Percentiles rank a stretch among this genome's conserved stretches.
phyloP scores from a whole-genome alignment of 2,113 vertebrate species.

The Salvelinus sp. region DNA sequence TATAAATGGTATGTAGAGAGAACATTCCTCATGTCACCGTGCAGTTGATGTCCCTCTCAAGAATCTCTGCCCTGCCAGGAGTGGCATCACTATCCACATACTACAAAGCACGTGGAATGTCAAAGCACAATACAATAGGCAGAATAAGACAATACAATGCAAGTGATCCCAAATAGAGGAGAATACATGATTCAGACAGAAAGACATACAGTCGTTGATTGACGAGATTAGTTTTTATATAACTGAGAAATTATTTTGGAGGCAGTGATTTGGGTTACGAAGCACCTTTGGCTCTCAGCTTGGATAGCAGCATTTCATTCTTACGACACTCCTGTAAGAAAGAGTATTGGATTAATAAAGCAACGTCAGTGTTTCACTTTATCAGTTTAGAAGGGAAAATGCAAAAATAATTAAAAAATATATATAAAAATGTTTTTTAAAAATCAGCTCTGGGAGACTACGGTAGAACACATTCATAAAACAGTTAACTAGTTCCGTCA shows the following conservation, averaged over 20 bases:
- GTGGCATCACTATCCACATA: background rate
- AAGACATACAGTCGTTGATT: background rate
- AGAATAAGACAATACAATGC: background rate
- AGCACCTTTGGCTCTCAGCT: constrained; percentile 1
- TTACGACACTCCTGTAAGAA: constrained; percentile 2
- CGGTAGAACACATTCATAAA: background rate
- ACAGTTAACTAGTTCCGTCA: background rate
- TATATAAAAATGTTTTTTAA: no score
- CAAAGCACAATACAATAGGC: background rate
- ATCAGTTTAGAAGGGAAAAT: no score
- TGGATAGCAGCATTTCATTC: constrained; percentile 11
- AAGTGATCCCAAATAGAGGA: no score
- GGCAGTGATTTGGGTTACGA: background rate
- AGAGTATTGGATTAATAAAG: no score
- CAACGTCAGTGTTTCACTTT: no score
- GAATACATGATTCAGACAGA: background rate
- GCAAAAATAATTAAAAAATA: no score
- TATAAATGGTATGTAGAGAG: background rate
- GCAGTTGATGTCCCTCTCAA: background rate
- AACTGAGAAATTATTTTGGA: background rate
- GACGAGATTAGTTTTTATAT: background rate
- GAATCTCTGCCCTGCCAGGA: background rate
- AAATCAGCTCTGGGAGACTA: no score
- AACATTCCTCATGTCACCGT: background rate
- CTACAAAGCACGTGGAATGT: background rate